phyloP scores from a whole-genome alignment of 2,113 vertebrate species.

The Tiliqua scincoides region DNA sequence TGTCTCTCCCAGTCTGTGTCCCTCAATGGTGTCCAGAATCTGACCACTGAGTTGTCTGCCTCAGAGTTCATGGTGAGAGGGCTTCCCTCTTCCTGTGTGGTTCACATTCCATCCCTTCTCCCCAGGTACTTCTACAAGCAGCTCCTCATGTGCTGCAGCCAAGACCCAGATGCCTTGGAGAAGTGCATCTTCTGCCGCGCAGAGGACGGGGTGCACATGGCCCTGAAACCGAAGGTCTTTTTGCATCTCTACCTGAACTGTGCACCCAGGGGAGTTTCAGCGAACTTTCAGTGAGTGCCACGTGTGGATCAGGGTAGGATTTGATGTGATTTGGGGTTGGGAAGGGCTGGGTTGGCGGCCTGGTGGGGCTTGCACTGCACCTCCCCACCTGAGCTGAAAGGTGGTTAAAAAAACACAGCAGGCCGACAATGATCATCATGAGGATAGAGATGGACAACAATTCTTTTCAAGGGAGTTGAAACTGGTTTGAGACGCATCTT shows the following conservation, averaged over 20 bases:
- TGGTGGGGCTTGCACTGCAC: not conserved
- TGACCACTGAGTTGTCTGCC: rapidly evolving
- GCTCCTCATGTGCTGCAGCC: constrained; percentile 79
- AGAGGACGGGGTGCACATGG: constrained; percentile 70
- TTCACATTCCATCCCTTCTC: not conserved
- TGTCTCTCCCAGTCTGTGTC: not conserved
- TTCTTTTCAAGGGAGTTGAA: not conserved
- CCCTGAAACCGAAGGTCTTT: constrained; percentile 81
- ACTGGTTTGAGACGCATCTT: not conserved
- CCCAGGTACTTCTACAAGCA: constrained; percentile 88
- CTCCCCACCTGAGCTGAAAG: not conserved
- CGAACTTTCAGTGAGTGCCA: constrained; percentile 47
- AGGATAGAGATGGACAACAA: too few species aligned
- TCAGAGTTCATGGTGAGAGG: rapidly evolving
- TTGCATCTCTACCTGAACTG: constrained; percentile 86
- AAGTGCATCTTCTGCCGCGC: constrained; percentile 77
- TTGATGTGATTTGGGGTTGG: rapidly evolving
- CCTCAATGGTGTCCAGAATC: too few species aligned
- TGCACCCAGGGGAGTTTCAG: constrained; percentile 75
- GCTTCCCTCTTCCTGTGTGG: not conserved
- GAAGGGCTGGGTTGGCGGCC: not conserved
- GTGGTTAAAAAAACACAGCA: not conserved
- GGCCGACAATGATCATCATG: too few species aligned
- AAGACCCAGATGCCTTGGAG: constrained; percentile 69
- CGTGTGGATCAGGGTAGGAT: not conserved